Evolutionary conservation across 1,140 invertebrate species (phyloP), one percentile per base, ranked within the genome.

Genomic region (Andricus grossulariae): DNA sequence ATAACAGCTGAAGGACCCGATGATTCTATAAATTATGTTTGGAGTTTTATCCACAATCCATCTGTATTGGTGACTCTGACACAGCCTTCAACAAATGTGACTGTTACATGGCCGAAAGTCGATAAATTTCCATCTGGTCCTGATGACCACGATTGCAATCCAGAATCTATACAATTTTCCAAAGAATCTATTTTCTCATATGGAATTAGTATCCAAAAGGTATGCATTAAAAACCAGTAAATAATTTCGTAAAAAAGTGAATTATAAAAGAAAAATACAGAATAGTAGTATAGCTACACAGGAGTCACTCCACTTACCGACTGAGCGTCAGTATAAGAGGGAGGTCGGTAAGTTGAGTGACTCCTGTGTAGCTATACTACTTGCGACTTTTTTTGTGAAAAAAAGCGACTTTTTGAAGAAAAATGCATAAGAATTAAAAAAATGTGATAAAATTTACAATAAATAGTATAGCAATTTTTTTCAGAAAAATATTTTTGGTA

Each of bases 21-120:
- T 70, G 93, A 94, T 82, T 92, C 91, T 0, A 83, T 94, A 4
- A 93, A 94, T 81, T 93, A 94, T 80, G 72, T 94, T 32, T 94
- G 93, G 93, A 93, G 94, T 83, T 94, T 94, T 79, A 91, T 91
- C 49, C 86, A 91, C 16, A 88, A 90, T 72, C 93, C 94, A 0
- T 91, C 92, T 3, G 76, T 94, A 11, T 81, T 94, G 7, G 84
- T 93, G 32, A 91, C 92, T 1, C 78, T 93, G 2, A 92, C 92
- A 21, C 82, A 88, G 0, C 57, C 82, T 0, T 91, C 92, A 66
- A 86, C 91, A 16, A 86, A 87, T 49, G 49, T 94, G 10, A 79
- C 88, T 50, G 88, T 94, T 50, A 80, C 78, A 52, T 94, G 93
- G 93, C 60, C 60, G 8, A 11, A 45, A 45, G 60, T 5, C 85